Percentiles rank a stretch among this genome's conserved stretches.
phyloP scores from a whole-genome alignment of 2,113 vertebrate genomes.

The Gobio gobio region DNA sequence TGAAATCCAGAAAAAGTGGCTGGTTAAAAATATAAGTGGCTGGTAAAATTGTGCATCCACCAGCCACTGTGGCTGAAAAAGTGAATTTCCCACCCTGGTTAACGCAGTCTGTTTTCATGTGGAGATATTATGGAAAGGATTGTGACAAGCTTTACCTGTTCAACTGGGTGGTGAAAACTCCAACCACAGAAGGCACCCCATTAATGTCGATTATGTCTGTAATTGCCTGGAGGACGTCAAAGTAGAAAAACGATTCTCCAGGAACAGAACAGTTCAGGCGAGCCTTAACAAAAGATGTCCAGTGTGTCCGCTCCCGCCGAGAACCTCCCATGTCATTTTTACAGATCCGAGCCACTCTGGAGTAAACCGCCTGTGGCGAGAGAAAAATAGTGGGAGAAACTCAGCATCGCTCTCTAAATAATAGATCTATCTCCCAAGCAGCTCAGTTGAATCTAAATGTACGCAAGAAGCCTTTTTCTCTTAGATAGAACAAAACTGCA shows the following conservation, averaged over 20 bases:
- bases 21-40: no score
- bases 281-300: slow-evolving; percentile 97
- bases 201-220: slow-evolving; percentile 94
- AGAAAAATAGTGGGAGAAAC: slow-evolving; percentile 47
- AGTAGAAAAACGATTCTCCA: slow-evolving; percentile 98
- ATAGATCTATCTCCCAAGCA: slow-evolving; percentile 66
- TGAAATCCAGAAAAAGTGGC: no score
- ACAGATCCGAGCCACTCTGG: slow-evolving; percentile 96
- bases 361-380: slow-evolving; percentile 88
- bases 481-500: slow-evolving; percentile 1
- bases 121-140: neutral
- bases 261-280: slow-evolving; percentile 96
- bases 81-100: no score
- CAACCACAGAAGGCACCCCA: slow-evolving; percentile 87
- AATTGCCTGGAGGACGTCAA: slow-evolving; percentile 95
- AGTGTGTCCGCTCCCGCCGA: slow-evolving; percentile 96
- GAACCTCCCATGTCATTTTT: slow-evolving; percentile 98
- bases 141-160: slow-evolving; percentile 87
- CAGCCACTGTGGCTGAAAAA: no score
- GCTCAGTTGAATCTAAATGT: slow-evolving; percentile 35
- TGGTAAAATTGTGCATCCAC: no score
- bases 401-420: slow-evolving; percentile 69
- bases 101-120: neutral
- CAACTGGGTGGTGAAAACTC: slow-evolving; percentile 97
- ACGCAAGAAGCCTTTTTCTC: neutral